Percentiles rank a stretch among this genome's conserved stretches.
Evolutionary conservation across 2,797 vertebrate species (phyloP).

Genomic region (Hephaestus fuliginosus): DNA sequence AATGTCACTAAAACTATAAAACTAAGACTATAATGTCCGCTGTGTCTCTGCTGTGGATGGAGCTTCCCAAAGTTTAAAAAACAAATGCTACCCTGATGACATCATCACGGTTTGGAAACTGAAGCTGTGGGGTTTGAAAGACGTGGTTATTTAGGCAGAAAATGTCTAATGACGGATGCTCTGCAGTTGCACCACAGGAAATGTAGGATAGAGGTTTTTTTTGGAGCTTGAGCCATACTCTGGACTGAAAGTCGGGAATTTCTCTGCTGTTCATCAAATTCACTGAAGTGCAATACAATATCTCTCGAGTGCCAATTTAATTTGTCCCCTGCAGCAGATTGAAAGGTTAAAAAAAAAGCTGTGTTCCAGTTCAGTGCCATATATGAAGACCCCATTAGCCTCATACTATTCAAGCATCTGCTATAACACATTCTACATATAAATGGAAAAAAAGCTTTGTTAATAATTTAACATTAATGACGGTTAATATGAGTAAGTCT

Average conservation of each 20-base stretch:
- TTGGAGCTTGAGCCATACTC: no score
- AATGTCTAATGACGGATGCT: neutral
- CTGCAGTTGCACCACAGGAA: neutral
- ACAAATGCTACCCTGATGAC: neutral
- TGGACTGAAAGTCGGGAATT: neutral
- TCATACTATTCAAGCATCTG: neutral
- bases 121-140: neutral
- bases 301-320: neutral
- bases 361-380: neutral
- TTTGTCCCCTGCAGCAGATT: conserved; percentile 4
- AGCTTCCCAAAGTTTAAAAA: neutral
- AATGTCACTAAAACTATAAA: no score
- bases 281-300: neutral
- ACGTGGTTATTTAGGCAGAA: neutral
- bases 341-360: neutral
- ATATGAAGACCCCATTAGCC: neutral
- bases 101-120: neutral
- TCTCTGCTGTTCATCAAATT: no score
- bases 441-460: neutral
- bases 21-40: neutral
- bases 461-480: neutral
- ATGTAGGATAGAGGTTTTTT: conserved; percentile 1
- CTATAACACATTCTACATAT: neutral
- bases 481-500: neutral
- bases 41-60: neutral